Conservation (phyloP, 2,888 invertebrate species). For the Dolichopus griseipennis region DNA sequence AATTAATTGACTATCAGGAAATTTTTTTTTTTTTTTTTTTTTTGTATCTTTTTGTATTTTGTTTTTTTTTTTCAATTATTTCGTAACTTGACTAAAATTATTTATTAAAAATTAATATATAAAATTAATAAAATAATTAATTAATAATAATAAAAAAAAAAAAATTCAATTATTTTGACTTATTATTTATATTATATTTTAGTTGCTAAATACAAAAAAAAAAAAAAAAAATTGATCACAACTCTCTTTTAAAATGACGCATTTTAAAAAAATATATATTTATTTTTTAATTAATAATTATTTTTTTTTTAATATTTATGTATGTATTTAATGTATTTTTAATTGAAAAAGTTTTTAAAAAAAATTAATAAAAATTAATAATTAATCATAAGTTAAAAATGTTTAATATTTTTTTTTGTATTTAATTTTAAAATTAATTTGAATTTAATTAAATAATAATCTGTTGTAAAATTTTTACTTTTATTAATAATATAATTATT, state of each 20-base stretch:
- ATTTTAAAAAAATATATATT: neutral
- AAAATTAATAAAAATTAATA: neutral
- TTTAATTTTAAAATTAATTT: neutral
- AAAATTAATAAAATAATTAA: neutral
- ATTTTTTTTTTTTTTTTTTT: neutral
- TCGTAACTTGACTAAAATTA: neutral
- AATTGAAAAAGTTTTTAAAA: neutral
- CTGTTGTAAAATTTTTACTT: too few relatives aligned
- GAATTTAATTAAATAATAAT: too few relatives aligned
- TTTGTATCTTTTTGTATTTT: neutral
- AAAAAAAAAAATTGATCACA: neutral
- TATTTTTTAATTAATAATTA: neutral
- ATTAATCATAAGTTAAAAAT: neutral
- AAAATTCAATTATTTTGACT: neutral
- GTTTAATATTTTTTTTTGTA: neutral
- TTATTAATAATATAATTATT: too few relatives aligned
- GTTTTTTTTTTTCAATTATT: neutral
- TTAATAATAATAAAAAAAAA: too few relatives aligned
- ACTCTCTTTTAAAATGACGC: conserved; percentile 1
- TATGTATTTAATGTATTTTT: neutral
- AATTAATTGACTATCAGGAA: too few relatives aligned
- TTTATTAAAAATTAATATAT: neutral
- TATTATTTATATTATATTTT: neutral
- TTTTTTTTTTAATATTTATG: neutral
- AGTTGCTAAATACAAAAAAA: neutral